Conservation (phyloP, 2,888 invertebrate genomes). For the Actias luna region DNA sequence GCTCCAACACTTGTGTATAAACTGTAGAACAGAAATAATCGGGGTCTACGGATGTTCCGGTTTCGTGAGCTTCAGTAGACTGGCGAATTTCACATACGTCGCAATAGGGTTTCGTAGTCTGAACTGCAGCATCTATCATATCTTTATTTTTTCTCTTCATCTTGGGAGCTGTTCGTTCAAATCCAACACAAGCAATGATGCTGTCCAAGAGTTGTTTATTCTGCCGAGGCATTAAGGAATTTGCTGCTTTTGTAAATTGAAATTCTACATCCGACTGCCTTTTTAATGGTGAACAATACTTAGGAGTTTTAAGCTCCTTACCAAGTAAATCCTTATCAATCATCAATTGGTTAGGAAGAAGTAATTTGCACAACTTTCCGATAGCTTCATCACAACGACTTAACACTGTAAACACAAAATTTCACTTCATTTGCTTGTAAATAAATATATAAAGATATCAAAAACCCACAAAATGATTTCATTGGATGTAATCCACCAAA, state of each 20-base stretch:
- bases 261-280: conserved; percentile 60
- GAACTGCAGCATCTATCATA: conserved; percentile 63
- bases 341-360: conserved; percentile 58
- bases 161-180: conserved; percentile 56
- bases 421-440: conserved; percentile 17
- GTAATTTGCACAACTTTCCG: conserved; percentile 51
- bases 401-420: conserved; percentile 68
- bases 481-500: background rate
- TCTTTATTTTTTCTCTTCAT: conserved; percentile 53
- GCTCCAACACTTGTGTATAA: conserved; percentile 72
- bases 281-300: conserved; percentile 71
- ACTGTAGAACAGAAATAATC: conserved; percentile 55
- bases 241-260: conserved; percentile 49
- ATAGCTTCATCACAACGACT: conserved; percentile 66
- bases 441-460: conserved; percentile 1
- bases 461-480: background rate
- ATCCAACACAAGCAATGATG: conserved; percentile 57
- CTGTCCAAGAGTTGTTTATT: conserved; percentile 68
- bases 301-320: conserved; percentile 48
- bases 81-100: conserved; percentile 69
- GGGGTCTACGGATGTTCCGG: conserved; percentile 48
- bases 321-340: conserved; percentile 51
- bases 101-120: conserved; percentile 63
- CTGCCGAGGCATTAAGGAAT: conserved; percentile 32
- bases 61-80: conserved; percentile 43